These are phyloP conservation scores for Tragelaphus imberbis DNA, from an alignment of 2,113 vertebrate genomes.

Conservation along the genomic window DNA sequence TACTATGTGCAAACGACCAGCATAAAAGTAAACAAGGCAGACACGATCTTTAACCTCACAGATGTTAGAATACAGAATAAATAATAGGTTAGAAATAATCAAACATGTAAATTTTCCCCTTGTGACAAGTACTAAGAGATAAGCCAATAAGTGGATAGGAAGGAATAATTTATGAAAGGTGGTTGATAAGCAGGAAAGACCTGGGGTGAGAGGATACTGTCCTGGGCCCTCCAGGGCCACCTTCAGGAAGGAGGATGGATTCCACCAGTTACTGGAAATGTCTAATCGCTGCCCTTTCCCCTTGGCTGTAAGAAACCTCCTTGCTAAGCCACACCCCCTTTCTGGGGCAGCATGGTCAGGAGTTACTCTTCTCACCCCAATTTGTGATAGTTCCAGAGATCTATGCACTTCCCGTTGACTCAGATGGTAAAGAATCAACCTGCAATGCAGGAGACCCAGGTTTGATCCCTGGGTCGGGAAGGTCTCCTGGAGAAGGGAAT, in stretches of 20 bases:
- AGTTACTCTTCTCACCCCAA: not conserved
- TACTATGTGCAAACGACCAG: too few relatives aligned
- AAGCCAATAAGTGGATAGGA: not conserved
- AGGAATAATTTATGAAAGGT: not conserved
- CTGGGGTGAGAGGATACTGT: accelerated
- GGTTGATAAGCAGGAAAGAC: not conserved
- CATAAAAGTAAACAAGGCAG: not conserved
- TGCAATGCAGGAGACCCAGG: not conserved
- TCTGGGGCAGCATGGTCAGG: not conserved
- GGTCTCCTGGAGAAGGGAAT: not conserved
- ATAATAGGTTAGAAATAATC: not conserved
- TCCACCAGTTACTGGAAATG: not conserved
- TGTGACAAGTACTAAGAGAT: not conserved
- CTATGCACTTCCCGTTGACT: not conserved
- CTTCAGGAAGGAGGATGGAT: not conserved
- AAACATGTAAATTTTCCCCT: not conserved
- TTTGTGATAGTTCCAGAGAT: not conserved
- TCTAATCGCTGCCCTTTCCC: not conserved
- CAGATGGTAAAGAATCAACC: not conserved
- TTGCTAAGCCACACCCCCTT: not conserved
- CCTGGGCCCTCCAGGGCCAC: too few relatives aligned
- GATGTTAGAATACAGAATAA: not conserved
- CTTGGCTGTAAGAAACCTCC: not conserved
- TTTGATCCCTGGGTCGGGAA: not conserved
- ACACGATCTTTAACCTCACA: not conserved